Percentiles rank a stretch among this genome's conserved stretches.
Evolutionary conservation across 2,113 vertebrate genomes (phyloP).

Genomic region (Zosterops pallidus): DNA sequence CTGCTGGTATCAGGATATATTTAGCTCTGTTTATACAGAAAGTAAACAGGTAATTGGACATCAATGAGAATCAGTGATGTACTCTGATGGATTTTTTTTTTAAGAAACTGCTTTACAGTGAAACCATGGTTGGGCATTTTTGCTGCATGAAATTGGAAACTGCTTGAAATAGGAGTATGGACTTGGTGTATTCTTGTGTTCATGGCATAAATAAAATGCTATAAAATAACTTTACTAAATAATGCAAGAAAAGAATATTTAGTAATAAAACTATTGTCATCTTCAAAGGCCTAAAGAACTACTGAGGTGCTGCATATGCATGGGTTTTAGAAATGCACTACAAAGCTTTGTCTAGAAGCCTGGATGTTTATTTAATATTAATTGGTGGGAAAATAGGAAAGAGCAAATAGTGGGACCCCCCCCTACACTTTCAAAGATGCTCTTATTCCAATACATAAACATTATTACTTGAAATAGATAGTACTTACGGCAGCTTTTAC

Average conservation of each 20-base stretch:
- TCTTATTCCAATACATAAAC: not conserved
- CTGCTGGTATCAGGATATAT: conserved; percentile 12
- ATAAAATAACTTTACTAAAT: not conserved
- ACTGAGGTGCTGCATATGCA: not conserved
- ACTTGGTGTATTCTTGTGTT: not conserved
- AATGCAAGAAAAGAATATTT: not conserved
- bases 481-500: not conserved
- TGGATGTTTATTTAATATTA: not conserved
- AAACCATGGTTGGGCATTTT: not conserved
- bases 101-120: not conserved
- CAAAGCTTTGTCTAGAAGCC: not conserved
- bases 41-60: conserved; percentile 18
- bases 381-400: not conserved
- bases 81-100: not conserved
- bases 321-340: not conserved
- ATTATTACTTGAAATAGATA: not conserved
- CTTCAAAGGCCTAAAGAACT: not conserved
- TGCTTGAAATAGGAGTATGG: not conserved
- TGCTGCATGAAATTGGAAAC: not conserved
- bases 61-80: not conserved
- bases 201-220: not conserved
- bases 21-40: conserved; percentile 23
- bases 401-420: not conserved
- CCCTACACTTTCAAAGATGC: not conserved
- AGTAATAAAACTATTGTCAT: not conserved